Evolutionary conservation across 2,797 vertebrate genomes (phyloP), one percentile per base, ranked within the genome.

Genomic region (Tokudaia muenninki): DNA sequence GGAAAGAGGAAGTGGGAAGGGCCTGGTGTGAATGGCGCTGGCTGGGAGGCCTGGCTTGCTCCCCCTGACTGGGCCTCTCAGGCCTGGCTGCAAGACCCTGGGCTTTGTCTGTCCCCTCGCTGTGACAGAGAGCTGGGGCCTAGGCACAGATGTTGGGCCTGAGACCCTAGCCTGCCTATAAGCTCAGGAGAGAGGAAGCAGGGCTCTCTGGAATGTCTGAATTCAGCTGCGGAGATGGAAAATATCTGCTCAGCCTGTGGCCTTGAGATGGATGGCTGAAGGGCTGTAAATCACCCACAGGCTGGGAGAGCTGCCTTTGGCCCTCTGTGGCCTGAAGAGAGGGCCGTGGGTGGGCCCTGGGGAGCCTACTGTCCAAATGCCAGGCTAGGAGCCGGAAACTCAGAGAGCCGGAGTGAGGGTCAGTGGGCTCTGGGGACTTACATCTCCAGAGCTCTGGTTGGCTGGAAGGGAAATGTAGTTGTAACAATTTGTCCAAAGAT

Each of bases 1-100:
- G 86, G 89, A 59, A 89, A 97, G 77, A 79, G 96, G 97, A 98
- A 97, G 94, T 97, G 95, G 96, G 97, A 87, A 91, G 95, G 96
- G 96, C 94, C 87, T 93, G 88, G 41, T 89, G 96, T 95, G 97
- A 95, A 95, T 93, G 87, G 81, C 0, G 14, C 94, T 81, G 94
- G 63, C 94, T 82, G 94, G 95, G 96, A 96, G 94, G 95, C 95
- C 97, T 83, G 88, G 77, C 90, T 89, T 65, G 44, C 59, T 79
- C 88, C 75, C 74, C 74, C 59, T 90, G 44, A 50, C 44, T 65
- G 88, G 88, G 88, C 91, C 88, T 88, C 91, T 67, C 13, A 7
- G 91, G 87, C 83, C 92, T 87, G 97, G 87, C 81, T 55, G 47
- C 22, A 52, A 89, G 92, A 86, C 91, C 89, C 65, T 12, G 90